A percentile compares a stretch with the other conserved stretches of the same genome.
These are phyloP conservation scores for Neodontobutis hainanensis DNA, from an alignment of 2,113 vertebrate species.

Conservation along the genomic window DNA sequence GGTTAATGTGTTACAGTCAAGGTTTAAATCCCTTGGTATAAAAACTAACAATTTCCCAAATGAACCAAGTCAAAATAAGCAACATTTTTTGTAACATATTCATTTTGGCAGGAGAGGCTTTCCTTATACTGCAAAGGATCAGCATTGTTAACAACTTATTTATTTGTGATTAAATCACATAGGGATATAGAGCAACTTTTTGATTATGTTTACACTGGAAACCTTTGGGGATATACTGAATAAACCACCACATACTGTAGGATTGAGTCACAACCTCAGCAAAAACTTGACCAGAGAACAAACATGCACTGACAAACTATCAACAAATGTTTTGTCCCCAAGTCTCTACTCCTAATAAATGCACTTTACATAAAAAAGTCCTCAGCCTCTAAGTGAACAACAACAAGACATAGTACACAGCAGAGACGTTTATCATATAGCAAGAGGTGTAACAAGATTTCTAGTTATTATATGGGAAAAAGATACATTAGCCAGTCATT, in stretches of 20 bases:
- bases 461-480: constrained; percentile 64
- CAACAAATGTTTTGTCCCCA: constrained; percentile 73
- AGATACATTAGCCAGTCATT: constrained; percentile 79
- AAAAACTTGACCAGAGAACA: constrained; percentile 79
- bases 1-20: constrained; percentile 79
- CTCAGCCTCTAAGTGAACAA: constrained; percentile 80
- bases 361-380: constrained; percentile 79
- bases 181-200: constrained; percentile 62
- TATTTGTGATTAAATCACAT: constrained; percentile 71
- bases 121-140: constrained; percentile 60
- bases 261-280: constrained; percentile 74
- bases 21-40: constrained; percentile 77
- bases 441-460: constrained; percentile 70
- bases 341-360: constrained; percentile 79
- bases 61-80: constrained; percentile 66
- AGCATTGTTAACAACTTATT: constrained; percentile 56
- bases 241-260: constrained; percentile 75
- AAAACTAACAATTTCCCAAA: constrained; percentile 75
- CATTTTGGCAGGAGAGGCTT: constrained; percentile 68
- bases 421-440: constrained; percentile 81
- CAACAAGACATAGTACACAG: constrained; percentile 82
- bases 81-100: constrained; percentile 69
- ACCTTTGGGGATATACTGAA: constrained; percentile 73
- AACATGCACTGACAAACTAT: constrained; percentile 81
- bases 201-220: constrained; percentile 71